Evolutionary conservation across 2,888 invertebrate species (phyloP).

Genomic region (Napeogenes inachia): DNA sequence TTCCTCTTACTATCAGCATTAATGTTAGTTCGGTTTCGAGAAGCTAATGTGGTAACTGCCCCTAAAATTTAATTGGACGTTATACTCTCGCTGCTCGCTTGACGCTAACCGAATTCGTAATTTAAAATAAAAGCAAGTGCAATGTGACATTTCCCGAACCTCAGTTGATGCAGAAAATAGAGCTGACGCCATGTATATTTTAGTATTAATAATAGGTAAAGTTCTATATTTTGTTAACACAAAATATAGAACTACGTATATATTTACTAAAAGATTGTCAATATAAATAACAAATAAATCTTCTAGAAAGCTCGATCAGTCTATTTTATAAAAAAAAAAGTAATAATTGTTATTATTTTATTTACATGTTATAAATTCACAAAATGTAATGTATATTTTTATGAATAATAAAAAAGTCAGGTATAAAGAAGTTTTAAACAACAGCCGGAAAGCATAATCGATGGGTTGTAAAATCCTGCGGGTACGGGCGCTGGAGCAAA

Average conservation of each 20-base stretch:
- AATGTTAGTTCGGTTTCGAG: conserved; percentile 21
- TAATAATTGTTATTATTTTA: no score
- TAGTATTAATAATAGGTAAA: not conserved
- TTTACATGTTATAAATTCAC: no score
- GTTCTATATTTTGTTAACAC: not conserved
- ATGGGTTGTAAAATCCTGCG: conserved; percentile 50
- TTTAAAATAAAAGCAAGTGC: conserved; percentile 19
- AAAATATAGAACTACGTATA: not conserved
- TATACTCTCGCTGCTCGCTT: conserved; percentile 24
- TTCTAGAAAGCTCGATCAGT: no score
- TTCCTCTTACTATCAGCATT: conserved; percentile 27
- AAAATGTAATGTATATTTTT: no score
- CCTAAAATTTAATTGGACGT: conserved; percentile 31
- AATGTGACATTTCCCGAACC: conserved; percentile 15
- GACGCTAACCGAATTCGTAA: conserved; percentile 22
- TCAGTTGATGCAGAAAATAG: not conserved
- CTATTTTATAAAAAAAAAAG: no score
- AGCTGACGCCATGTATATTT: not conserved
- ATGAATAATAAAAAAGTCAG: no score
- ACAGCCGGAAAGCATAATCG: conserved; percentile 45
- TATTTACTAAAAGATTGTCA: not conserved
- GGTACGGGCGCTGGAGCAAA: conserved; percentile 40
- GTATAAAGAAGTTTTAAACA: conserved; percentile 10
- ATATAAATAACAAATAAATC: not conserved
- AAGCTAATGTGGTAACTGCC: conserved; percentile 23